Conservation (phyloP, 2,113 vertebrate genomes). For the Chaetura pelagica region DNA sequence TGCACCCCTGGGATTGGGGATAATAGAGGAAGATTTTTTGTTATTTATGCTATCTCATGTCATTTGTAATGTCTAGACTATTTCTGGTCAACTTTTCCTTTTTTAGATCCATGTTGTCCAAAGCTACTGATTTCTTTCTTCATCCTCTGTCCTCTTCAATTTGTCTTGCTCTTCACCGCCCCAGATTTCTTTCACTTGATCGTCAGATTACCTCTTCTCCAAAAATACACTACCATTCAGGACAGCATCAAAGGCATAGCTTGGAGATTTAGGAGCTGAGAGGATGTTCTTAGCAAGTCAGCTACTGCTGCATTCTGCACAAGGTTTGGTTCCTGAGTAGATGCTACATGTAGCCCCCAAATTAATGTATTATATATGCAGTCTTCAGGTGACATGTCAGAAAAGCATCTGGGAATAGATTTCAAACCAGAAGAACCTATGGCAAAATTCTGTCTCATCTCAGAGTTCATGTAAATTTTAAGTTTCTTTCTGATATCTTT, state of each 20-base stretch:
- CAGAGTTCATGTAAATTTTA: neutral
- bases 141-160: neutral
- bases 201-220: neutral
- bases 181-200: neutral
- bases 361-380: neutral
- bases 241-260: neutral
- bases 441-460: neutral
- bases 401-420: neutral
- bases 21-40: too few species aligned
- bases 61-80: neutral
- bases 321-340: neutral
- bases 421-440: neutral
- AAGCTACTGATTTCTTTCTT: neutral
- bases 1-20: too few species aligned
- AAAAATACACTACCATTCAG: neutral
- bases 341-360: neutral
- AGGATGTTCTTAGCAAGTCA: neutral
- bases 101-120: neutral
- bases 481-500: neutral
- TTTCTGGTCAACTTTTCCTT: neutral
- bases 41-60: neutral
- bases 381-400: neutral
- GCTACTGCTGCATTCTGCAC: neutral
- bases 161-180: neutral
- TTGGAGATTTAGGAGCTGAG: neutral